phyloP scores from a whole-genome alignment of 2,113 vertebrate species.

The Phoxinus phoxinus region DNA sequence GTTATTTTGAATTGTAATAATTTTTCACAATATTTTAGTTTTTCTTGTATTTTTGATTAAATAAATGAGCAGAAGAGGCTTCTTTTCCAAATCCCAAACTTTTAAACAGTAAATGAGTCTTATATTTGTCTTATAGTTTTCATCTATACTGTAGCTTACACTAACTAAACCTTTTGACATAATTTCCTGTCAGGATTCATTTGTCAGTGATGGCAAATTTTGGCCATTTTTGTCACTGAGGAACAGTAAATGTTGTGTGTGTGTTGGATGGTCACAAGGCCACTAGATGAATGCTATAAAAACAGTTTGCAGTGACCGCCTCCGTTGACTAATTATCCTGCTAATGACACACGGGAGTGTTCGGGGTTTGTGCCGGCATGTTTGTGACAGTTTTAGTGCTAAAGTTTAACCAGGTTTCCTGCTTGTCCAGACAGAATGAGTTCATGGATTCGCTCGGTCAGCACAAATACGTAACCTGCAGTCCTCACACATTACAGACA shows the following conservation, averaged over 20 bases:
- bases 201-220: neutral
- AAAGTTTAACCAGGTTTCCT: slow-evolving; percentile 77
- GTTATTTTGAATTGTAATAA: neutral
- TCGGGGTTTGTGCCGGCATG: neutral
- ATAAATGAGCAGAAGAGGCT: neutral
- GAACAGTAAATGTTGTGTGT: neutral
- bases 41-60: neutral
- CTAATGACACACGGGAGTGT: neutral
- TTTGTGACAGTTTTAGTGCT: slow-evolving; percentile 53
- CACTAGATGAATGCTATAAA: neutral
- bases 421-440: slow-evolving; percentile 59
- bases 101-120: too few species aligned
- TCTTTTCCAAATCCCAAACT: neutral
- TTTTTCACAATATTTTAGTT: neutral
- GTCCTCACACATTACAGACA: neutral
- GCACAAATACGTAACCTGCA: slow-evolving; percentile 66
- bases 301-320: neutral
- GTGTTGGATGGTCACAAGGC: neutral
- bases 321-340: neutral
- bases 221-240: neutral
- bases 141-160: neutral
- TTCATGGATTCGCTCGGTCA: slow-evolving; percentile 62
- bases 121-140: too few species aligned
- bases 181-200: neutral
- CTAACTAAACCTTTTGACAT: neutral